These are phyloP conservation scores for Saccopteryx bilineata DNA, from an alignment of 2,113 vertebrate genomes.

Conservation along the genomic window DNA sequence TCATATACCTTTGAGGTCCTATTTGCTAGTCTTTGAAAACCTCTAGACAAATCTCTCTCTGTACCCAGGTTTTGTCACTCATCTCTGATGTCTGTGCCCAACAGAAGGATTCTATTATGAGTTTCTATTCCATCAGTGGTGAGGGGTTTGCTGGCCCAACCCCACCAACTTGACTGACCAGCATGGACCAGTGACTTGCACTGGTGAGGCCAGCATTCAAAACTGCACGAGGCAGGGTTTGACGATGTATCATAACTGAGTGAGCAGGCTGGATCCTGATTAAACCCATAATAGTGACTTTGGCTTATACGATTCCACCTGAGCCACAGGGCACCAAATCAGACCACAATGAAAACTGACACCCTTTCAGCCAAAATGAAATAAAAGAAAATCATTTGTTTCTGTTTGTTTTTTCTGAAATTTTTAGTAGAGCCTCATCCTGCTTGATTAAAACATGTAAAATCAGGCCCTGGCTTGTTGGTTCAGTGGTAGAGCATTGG, in stretches of 20 bases:
- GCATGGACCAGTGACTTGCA: not conserved
- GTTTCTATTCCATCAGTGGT: not conserved
- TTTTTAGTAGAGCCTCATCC: not conserved
- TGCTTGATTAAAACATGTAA: constrained; percentile 46
- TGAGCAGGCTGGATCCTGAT: not conserved
- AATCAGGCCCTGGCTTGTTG: not conserved
- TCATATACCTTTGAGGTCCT: not conserved
- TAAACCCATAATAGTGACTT: not conserved
- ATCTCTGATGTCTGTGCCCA: not conserved
- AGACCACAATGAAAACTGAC: not conserved
- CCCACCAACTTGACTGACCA: not conserved
- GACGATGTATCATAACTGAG: not conserved
- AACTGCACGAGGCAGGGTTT: not conserved
- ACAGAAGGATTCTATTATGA: not conserved
- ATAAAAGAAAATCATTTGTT: constrained; percentile 39
- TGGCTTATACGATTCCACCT: not conserved
- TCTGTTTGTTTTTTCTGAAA: not conserved
- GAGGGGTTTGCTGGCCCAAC: not conserved
- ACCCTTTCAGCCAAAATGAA: not conserved
- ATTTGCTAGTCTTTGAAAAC: not conserved
- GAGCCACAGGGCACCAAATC: not conserved
- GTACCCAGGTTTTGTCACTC: not conserved
- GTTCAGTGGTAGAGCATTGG: no score
- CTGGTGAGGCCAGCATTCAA: not conserved
- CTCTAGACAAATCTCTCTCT: not conserved